These are phyloP conservation scores for Tryphoninae sp. DNA, from an alignment of 2,888 invertebrate species.

Conservation along the genomic window DNA sequence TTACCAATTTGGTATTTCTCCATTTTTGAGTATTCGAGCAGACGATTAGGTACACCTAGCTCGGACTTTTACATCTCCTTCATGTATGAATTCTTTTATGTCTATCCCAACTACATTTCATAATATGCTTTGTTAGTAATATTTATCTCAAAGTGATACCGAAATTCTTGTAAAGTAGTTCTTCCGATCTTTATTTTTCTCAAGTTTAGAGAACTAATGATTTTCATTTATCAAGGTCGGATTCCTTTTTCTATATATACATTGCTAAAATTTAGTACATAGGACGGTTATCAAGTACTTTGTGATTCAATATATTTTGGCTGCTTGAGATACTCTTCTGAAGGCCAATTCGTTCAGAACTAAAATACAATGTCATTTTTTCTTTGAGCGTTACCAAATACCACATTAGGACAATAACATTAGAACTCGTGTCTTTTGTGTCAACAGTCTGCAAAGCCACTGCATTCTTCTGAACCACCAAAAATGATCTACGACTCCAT, in stretches of 20 bases:
- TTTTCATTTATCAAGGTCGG: no score
- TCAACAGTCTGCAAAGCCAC: constrained; percentile 66
- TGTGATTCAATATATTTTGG: no score
- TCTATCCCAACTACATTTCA: not conserved
- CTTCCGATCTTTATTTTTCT: not conserved
- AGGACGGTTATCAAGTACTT: no score
- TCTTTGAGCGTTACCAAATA: not conserved
- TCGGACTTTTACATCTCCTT: not conserved
- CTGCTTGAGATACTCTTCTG: no score
- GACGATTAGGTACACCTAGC: not conserved
- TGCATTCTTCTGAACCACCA: constrained; percentile 67
- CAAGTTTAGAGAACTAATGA: not conserved
- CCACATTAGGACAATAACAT: not conserved
- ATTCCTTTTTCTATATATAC: no score
- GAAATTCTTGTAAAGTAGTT: not conserved
- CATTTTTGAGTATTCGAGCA: not conserved
- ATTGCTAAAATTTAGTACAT: no score
- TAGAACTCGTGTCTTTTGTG: not conserved
- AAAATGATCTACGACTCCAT: constrained; percentile 69
- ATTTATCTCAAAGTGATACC: not conserved
- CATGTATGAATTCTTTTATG: not conserved
- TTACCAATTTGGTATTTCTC: not conserved
- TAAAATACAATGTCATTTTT: not conserved
- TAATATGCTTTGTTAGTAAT: not conserved
- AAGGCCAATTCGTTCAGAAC: no score